Conservation (phyloP, 2,888 invertebrate species). For the Rhingia campestris region DNA sequence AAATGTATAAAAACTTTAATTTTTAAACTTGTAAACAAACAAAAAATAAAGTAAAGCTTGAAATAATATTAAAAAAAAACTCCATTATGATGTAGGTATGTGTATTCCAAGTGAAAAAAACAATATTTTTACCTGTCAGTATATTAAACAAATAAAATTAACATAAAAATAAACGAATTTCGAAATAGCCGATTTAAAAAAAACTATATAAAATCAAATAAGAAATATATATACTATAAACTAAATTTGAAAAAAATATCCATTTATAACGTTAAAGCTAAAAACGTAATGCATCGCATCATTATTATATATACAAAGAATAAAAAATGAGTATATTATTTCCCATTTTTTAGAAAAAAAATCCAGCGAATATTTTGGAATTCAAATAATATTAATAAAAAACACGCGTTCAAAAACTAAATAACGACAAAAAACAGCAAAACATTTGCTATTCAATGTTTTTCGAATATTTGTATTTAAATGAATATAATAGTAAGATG, state of each 20-base stretch:
- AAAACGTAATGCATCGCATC: constrained; percentile 55
- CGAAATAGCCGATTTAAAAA: constrained; percentile 55
- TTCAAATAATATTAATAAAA: constrained; percentile 50
- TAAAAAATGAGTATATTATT: constrained; percentile 62
- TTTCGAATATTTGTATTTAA: constrained; percentile 66
- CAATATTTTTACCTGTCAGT: constrained; percentile 67
- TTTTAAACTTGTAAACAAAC: constrained; percentile 29
- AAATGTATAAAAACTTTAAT: constrained; percentile 75
- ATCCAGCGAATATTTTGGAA: constrained; percentile 53
- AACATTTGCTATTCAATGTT: constrained; percentile 65
- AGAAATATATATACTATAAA: constrained; percentile 74
- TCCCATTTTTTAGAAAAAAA: constrained; percentile 9
- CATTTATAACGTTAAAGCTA: constrained; percentile 62
- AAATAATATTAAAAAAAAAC: constrained; percentile 55
- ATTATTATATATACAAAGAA: constrained; percentile 50
- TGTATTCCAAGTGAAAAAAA: constrained; percentile 57
- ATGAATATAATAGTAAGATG: constrained; percentile 36
- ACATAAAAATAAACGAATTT: constrained; percentile 55
- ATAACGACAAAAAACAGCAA: constrained; percentile 32
- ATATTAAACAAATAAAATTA: constrained; percentile 36
- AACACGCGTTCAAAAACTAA: constrained; percentile 53
- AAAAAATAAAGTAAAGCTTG: constrained; percentile 45
- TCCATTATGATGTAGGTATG: constrained; percentile 71
- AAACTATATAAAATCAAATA: constrained; percentile 40
- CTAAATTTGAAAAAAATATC: constrained; percentile 80